Evolutionary conservation across 2,888 invertebrate species (phyloP).

Genomic region (Euclidia mi): DNA sequence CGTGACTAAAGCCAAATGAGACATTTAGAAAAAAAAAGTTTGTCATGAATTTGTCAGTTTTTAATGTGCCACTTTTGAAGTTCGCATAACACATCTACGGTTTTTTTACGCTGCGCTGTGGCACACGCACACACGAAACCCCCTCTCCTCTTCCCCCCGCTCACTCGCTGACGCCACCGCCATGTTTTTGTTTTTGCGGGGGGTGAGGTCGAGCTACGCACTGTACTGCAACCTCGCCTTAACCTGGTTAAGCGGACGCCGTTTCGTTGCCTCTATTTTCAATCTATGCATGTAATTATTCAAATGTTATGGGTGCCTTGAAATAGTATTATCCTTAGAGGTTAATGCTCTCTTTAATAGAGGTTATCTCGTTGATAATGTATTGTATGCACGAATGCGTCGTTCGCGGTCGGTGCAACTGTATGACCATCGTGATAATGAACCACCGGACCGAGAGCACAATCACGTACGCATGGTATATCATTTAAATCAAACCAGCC

Average conservation of each 20-base stretch:
- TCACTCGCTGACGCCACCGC: too few relatives aligned
- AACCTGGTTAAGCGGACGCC: constrained; percentile 29
- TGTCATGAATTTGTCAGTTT: too few relatives aligned
- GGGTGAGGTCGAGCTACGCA: too few relatives aligned
- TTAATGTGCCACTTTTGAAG: too few relatives aligned
- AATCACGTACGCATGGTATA: constrained; percentile 34
- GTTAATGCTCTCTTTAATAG: constrained; percentile 33
- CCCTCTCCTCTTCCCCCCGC: too few relatives aligned
- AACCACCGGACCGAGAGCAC: constrained; percentile 64
- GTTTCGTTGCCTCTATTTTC: constrained; percentile 35
- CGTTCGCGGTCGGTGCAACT: constrained; percentile 35
- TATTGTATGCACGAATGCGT: constrained; percentile 15
- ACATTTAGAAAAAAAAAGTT: too few relatives aligned
- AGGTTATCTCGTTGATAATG: constrained; percentile 28
- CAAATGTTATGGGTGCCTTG: constrained; percentile 43
- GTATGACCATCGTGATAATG: constrained; percentile 45
- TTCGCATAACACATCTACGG: too few relatives aligned
- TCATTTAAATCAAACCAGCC: constrained; percentile 23
- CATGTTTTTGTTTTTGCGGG: too few relatives aligned
- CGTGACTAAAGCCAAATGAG: too few relatives aligned
- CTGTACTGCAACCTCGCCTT: too few relatives aligned
- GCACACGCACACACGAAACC: too few relatives aligned
- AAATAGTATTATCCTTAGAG: constrained; percentile 39
- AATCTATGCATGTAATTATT: constrained; percentile 48
- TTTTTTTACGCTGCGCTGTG: too few relatives aligned